These are phyloP conservation scores for Brachionus sp. DNA, from an alignment of 1,140 invertebrate genomes.

Conservation along the genomic window DNA sequence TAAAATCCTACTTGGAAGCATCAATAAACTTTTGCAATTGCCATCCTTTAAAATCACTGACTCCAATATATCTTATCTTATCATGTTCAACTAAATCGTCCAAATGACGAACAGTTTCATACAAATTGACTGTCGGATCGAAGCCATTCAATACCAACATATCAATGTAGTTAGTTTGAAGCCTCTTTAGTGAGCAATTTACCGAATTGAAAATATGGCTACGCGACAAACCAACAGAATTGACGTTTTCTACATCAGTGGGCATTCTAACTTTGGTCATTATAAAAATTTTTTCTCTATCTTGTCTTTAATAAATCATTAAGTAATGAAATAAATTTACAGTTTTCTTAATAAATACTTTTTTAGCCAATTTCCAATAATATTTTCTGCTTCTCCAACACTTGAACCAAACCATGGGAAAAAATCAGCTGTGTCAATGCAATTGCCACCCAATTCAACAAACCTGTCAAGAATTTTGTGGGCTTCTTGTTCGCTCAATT, in stretches of 20 bases:
- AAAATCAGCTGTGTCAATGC: slow-evolving; percentile 55
- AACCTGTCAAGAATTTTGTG: slow-evolving; percentile 52
- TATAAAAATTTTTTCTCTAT: slow-evolving; percentile 38
- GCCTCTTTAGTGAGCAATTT: slow-evolving; percentile 38
- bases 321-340: too few species aligned
- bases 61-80: slow-evolving; percentile 51
- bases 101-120: slow-evolving; percentile 50
- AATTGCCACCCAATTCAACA: slow-evolving; percentile 54
- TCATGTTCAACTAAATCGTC: slow-evolving; percentile 51
- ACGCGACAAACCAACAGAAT: slow-evolving; percentile 42
- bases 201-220: slow-evolving; percentile 44
- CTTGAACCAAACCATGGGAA: slow-evolving; percentile 48
- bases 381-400: slow-evolving; percentile 51
- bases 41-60: slow-evolving; percentile 51
- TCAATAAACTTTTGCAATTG: slow-evolving; percentile 52
- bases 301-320: background rate
- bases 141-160: slow-evolving; percentile 48
- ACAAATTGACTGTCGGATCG: slow-evolving; percentile 49
- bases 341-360: slow-evolving; percentile 48
- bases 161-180: slow-evolving; percentile 47
- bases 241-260: slow-evolving; percentile 9
- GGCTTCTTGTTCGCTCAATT: slow-evolving; percentile 48
- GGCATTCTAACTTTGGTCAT: slow-evolving; percentile 46
- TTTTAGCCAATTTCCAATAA: slow-evolving; percentile 53
- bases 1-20: background rate